Evolutionary conservation across 2,113 vertebrate genomes (phyloP), one percentile per base, ranked within the genome.

Genomic region (Chloebia gouldiae): DNA sequence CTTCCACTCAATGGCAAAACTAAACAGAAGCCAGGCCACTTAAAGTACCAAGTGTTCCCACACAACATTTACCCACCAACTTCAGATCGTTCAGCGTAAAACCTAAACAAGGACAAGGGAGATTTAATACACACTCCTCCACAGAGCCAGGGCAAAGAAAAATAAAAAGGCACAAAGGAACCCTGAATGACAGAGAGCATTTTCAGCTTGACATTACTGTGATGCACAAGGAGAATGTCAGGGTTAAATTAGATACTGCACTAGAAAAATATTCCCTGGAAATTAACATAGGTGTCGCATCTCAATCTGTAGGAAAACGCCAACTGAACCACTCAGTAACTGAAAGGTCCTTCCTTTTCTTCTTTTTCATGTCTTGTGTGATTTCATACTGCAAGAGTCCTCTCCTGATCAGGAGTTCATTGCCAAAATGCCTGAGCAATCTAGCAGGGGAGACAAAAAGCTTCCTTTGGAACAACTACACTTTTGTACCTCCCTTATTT

Each of bases 31-130:
- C 61, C 88, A 54, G 82, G 92, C 86, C 94, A 96, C 96, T 94
- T 83, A 90, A 93, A 92, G 95, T 75, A 96, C 96, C 77, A 77
- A 96, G 83, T 94, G 96, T 97, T 98, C 97, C 98, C 90, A 95
- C 94, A 93, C 90, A 94, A 47, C 95, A 35, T 85, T 95, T 94
- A 97, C 97, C 97, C 98, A 98, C 96, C 96, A 97, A 98, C 96
- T 97, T 97, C 93, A 96, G 83, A 81, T 93, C 94, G 92, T 90
- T 56, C 81, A 88, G 79, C 40, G 33, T 84, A 94, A 96, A 97
- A 86, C 39, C 92, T 86, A 45, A 59, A 80, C 64, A 94, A 96
- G 90, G 85, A 96, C 93, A 92, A 90, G 81, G 87, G 83, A 87
- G 90, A 93, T 92, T 94, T 89, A 89, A 92, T 89, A 94, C 78